Evolutionary conservation across 2,113 vertebrate species (phyloP).

Genomic region (Prietella phreatophila): DNA sequence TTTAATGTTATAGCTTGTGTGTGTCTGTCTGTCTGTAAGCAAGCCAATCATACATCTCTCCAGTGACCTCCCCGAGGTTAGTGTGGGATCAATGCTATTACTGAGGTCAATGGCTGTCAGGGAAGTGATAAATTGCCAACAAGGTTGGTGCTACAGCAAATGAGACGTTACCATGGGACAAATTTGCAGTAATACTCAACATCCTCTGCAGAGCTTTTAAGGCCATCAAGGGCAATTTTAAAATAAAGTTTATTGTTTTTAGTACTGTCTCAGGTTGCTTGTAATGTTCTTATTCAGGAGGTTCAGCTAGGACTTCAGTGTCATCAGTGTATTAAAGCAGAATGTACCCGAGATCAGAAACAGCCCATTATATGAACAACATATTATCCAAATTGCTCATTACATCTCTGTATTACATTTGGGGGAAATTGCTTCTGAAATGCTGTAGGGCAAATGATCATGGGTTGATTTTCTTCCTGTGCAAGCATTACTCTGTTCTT

Average conservation of each 20-base stretch:
- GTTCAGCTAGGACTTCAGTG: conserved; percentile 15
- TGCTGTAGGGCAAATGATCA: conserved; percentile 34
- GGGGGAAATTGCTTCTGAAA: conserved; percentile 30
- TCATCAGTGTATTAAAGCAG: conserved; percentile 16
- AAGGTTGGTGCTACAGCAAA: conserved; percentile 9
- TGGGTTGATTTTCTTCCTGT: conserved; percentile 18
- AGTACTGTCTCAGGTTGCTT: conserved; percentile 3
- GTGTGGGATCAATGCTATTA: conserved; percentile 26
- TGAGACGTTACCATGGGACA: conserved; percentile 13
- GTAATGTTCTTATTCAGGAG: conserved; percentile 5
- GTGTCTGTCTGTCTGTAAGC: background rate
- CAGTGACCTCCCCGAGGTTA: background rate
- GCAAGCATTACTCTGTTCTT: background rate
- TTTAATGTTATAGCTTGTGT: background rate
- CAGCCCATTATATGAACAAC: conserved; percentile 14
- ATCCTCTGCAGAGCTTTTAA: conserved; percentile 22
- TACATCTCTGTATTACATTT: conserved; percentile 31
- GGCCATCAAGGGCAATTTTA: conserved; percentile 30
- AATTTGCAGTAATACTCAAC: conserved; percentile 18
- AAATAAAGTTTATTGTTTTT: conserved; percentile 19
- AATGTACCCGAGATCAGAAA: background rate
- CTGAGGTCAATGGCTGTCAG: conserved; percentile 15
- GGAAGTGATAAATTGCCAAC: conserved; percentile 22
- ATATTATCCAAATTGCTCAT: conserved; percentile 27
- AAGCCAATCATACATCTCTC: background rate